Evolutionary conservation across 2,888 invertebrate species (phyloP).

Genomic region (Phasia obesa): DNA sequence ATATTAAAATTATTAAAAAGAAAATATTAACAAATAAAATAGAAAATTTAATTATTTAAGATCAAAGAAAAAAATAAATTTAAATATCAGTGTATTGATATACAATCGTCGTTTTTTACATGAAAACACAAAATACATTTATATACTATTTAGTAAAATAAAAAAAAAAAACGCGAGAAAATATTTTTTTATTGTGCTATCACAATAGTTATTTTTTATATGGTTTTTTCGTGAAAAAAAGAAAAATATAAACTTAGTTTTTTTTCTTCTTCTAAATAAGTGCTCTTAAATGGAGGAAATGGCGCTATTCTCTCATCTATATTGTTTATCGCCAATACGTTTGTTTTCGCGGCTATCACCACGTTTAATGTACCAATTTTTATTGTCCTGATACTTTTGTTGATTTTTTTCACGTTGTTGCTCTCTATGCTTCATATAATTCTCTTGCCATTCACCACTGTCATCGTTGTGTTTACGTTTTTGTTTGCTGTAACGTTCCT

Average conservation of each 20-base stretch:
- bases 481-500: slow-evolving; percentile 60
- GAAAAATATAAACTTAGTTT: background rate
- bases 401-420: slow-evolving; percentile 75
- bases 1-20: slow-evolving; percentile 10
- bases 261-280: background rate
- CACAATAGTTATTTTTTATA: slow-evolving; percentile 24
- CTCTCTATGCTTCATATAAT: slow-evolving; percentile 79
- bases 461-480: slow-evolving; percentile 73
- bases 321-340: slow-evolving; percentile 73
- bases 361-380: slow-evolving; percentile 80
- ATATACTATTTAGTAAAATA: background rate
- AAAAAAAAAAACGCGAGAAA: background rate
- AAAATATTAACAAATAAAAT: background rate
- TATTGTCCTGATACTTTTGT: slow-evolving; percentile 74
- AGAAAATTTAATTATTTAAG: background rate
- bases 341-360: slow-evolving; percentile 78
- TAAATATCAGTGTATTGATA: background rate
- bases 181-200: slow-evolving; percentile 24
- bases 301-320: slow-evolving; percentile 54
- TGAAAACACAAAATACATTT: slow-evolving; percentile 26
- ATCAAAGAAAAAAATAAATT: background rate
- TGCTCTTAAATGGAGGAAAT: slow-evolving; percentile 1
- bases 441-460: slow-evolving; percentile 78
- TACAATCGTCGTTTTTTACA: slow-evolving; percentile 12
- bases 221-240: slow-evolving; percentile 21